Evolutionary conservation across 2,888 invertebrate species (phyloP), one percentile per base, ranked within the genome.

Genomic region (Capitulum mitella): DNA sequence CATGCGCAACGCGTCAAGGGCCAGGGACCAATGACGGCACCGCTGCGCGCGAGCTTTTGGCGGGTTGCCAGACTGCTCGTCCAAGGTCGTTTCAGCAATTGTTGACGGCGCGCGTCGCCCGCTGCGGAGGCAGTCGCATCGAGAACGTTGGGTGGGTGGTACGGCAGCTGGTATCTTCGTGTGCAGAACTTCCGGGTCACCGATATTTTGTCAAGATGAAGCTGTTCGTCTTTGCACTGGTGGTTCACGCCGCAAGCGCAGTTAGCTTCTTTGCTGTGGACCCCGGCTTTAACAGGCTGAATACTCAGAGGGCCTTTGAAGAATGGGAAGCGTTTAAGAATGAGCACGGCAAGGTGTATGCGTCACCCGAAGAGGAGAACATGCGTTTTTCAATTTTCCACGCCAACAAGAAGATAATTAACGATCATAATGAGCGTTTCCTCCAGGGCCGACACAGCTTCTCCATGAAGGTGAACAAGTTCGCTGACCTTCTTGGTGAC

Each of bases 301-400:
- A 46, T 22, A 19, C 3, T 1, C 29, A 32, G 29, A 26, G 0
- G 10, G 26, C 46, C 8, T 43, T 54, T 12, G 3, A 40, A n/a
- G 79, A 80, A 58, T 82, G 82, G 82, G 80, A 82, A 37, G 32
- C 78, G 22, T 82, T 81, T 78, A 82, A 82, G 79, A 32, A 70
- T 8, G 29, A 32, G 19, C 80, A 80, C 34, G 86, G 86, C 34
- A 92, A 93, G 85, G 81, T 83, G 0, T 95, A 95, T 85, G 86
- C 88, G 0, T 91, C 88, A 83, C 90, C 91, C 0, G 87, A 90
- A 0, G 95, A 95, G 84, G 95, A 95, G 84, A 89, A 89, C 83
- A 93, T 93, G 87, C 91, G 95, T 77, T 89, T 93, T 90, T 94
- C 95, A 87, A 93, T 95, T 83, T 96, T 91, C 86, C 90, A 93